phyloP scores from a whole-genome alignment of 2,113 vertebrate species.

The Rhodinocichla rosea region DNA sequence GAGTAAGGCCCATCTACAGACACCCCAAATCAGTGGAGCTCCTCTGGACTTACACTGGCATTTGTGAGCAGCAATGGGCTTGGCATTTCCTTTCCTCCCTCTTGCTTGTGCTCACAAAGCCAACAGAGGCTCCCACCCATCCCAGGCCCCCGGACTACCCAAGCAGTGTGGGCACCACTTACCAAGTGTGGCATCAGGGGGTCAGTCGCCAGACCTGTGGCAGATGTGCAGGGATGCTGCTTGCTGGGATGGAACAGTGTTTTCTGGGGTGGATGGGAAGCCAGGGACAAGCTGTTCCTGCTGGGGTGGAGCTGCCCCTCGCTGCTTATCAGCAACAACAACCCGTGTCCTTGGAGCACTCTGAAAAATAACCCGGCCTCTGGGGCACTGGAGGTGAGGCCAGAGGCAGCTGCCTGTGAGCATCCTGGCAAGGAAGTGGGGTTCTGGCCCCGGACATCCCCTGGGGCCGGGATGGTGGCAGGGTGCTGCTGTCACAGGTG shows the following conservation, averaged over 20 bases:
- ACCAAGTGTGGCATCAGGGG: not conserved
- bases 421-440: not conserved
- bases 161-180: not conserved
- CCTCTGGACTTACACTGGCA: rapidly evolving
- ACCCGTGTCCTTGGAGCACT: constrained; percentile 17
- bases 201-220: rapidly evolving
- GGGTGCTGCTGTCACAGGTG: not conserved
- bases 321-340: constrained; percentile 9
- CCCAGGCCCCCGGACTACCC: not conserved
- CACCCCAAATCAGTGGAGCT: too few species aligned
- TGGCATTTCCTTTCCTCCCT: not conserved
- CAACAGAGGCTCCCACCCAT: not conserved
- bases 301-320: constrained; percentile 33
- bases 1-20: not conserved
- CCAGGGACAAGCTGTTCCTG: not conserved
- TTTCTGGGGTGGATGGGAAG: not conserved
- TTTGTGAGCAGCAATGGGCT: rapidly evolving
- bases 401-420: not conserved
- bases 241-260: not conserved
- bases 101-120: not conserved
- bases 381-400: not conserved
- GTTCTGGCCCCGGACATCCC: not conserved
- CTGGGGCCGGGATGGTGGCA: not conserved
- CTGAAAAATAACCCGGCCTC: not conserved
- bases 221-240: not conserved